Base-by-base conservation (phyloP, 2,797 vertebrate genomes). In the Schizopygopsis malacanthus region DNA sequence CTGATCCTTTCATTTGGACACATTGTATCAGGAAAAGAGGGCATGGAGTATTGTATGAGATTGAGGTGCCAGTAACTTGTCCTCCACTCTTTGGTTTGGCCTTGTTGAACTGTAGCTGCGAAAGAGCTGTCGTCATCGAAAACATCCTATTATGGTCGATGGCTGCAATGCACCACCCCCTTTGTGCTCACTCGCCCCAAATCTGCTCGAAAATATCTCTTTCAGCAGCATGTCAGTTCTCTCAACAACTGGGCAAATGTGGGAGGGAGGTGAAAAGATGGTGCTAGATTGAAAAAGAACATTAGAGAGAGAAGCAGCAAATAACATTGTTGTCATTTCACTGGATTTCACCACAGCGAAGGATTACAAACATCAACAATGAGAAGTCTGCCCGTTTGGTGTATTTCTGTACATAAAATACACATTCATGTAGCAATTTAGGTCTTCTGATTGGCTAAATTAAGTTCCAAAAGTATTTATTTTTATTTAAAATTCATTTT, bases 61-160 rank as follows among this genome's bases (percentile, higher is more conserved):
- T 50, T 56, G 25, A 85, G 25, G 71, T 85, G 81, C 41, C 28
- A 63, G 25, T 77, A 69, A 81, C 39, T 56, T 79, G 13, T 41
- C n/a, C 33, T 61, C 39, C 20, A 20, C 71, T 85, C 59, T 70
- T 52, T 87, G 90, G 89, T 90, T 89, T 95, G 56, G 92, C 94
- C 94, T 94, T 89, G 81, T 89, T 96, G 94, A 97, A 94, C 95
- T 92, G 56, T 94, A 95, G 94, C 94, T 94, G 95, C 92, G 91
- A 89, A 82, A 93, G 90, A 83, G 88, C 90, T 90, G 86, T 92
- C 92, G 89, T 84, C 89, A 93, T 88, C 81, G 81, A 88, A 90
- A 94, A 89, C 33, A 83, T 91, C 89, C 89, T 45, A 70, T 85
- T 92, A 88, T 63, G 70, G 79, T 89, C 87, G 71, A 43, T 12